Base-by-base conservation (phyloP, 2,113 vertebrate genomes). In the Nothobranchius furzeri region DNA sequence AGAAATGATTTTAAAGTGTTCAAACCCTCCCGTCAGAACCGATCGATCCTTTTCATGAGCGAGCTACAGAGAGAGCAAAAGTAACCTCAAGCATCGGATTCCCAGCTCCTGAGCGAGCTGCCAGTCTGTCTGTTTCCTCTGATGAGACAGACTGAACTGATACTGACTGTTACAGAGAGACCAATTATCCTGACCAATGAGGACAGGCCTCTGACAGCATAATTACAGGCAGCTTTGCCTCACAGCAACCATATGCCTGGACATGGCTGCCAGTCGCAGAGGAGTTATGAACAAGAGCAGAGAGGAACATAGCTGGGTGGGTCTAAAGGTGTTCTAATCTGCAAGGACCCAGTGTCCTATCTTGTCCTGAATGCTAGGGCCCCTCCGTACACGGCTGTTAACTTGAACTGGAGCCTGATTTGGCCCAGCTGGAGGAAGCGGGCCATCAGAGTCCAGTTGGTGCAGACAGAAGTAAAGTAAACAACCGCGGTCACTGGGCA, bases 381-480 rank as follows among this genome's bases (percentile, higher is more conserved):
- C 89, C 85, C 85, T 87, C 79, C 30, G 61, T 77, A 78, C 83
- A 76, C 84, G 85, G 75, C 76, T 68, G 70, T 76, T 84, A 82
- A 78, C 72, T 65, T 58, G 75, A 85, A 85, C 89, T 85, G 83
- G 92, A 87, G 90, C 92, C 95, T 98, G 97, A 98, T 96, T 92
- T 93, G 93, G 93, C 89, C 93, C 97, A 98, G 97, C 97, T 98
- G 97, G 95, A 95, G 93, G 94, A 95, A 96, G 94, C 94, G 94
- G 93, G 94, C 89, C 89, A 94, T 94, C 94, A 87, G 94, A 94
- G 93, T 91, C 94, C 94, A 93, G 94, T 90, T 90, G 95, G 94
- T 95, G 97, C 96, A 97, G 96, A 99, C 95, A 95, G 95, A 96
- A 94, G 94, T 97, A 97, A 98, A 96, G 96, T 99, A 99, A 99